A percentile compares a stretch with the other conserved stretches of the same genome.
These are phyloP conservation scores for Sterna hirundo DNA, from an alignment of 2,113 vertebrate species.

Conservation along the genomic window DNA sequence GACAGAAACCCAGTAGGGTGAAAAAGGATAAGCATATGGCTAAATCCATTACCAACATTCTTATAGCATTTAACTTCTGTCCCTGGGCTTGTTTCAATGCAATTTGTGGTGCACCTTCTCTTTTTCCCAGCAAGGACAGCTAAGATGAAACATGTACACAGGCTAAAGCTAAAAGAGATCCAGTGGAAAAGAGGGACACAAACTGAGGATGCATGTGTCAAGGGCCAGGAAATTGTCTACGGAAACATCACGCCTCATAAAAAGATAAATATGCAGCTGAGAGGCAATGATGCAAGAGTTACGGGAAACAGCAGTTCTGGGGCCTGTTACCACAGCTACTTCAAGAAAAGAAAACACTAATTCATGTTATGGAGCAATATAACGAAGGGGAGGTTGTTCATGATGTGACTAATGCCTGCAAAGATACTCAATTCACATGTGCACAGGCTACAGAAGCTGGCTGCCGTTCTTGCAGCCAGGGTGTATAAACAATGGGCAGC, in stretches of 20 bases:
- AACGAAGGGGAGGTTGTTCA: background rate
- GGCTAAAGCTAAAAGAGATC: background rate
- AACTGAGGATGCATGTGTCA: background rate
- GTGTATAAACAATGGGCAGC: background rate
- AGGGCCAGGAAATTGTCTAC: background rate
- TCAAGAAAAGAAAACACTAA: background rate
- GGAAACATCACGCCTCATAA: background rate
- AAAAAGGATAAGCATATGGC: background rate
- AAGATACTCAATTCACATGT: background rate
- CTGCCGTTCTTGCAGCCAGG: background rate
- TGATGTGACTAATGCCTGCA: background rate
- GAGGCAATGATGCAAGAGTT: background rate
- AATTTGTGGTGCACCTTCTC: background rate
- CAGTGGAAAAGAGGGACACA: background rate
- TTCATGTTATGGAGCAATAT: background rate
- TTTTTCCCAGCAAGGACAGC: background rate
- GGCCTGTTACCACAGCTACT: background rate
- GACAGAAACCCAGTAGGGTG: background rate
- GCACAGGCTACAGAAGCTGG: background rate
- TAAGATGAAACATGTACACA: background rate
- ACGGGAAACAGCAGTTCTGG: background rate
- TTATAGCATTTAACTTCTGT: background rate
- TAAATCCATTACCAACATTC: background rate
- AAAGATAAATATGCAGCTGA: background rate
- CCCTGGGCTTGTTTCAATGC: background rate